Conservation (phyloP, 2,888 invertebrate genomes). For the Andrena praecox region DNA sequence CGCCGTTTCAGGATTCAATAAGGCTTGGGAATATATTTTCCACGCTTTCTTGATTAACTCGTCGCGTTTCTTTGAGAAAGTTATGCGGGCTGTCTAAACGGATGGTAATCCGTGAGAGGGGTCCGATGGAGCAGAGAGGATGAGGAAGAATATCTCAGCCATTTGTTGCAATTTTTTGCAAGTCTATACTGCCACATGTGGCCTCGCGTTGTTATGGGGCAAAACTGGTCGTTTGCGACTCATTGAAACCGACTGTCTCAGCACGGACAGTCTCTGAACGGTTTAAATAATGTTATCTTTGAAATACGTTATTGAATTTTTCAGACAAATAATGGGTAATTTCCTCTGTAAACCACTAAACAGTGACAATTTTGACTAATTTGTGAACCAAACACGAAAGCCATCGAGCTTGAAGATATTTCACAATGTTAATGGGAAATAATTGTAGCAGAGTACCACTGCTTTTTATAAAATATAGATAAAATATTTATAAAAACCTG, state of each 20-base stretch:
- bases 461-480: too few species aligned
- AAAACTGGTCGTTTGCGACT: neutral
- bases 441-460: too few species aligned
- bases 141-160: constrained; percentile 27
- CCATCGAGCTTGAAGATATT: too few species aligned
- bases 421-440: too few species aligned
- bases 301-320: neutral
- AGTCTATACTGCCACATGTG: constrained; percentile 20
- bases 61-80: constrained; percentile 36
- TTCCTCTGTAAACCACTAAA: too few species aligned
- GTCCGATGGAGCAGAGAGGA: neutral
- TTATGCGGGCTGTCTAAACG: constrained; percentile 21
- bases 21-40: constrained; percentile 6
- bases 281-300: neutral
- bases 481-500: too few species aligned
- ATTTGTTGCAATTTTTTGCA: constrained; percentile 39
- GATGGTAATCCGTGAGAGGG: constrained; percentile 22
- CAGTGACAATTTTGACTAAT: too few species aligned
- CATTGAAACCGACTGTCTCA: neutral
- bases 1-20: constrained; percentile 1
- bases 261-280: neutral
- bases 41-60: constrained; percentile 30
- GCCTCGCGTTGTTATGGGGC: constrained; percentile 6
- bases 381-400: too few species aligned
- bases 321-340: neutral